Evolutionary conservation across 2,797 vertebrate genomes (phyloP).

Genomic region (Octomys mimax): DNA sequence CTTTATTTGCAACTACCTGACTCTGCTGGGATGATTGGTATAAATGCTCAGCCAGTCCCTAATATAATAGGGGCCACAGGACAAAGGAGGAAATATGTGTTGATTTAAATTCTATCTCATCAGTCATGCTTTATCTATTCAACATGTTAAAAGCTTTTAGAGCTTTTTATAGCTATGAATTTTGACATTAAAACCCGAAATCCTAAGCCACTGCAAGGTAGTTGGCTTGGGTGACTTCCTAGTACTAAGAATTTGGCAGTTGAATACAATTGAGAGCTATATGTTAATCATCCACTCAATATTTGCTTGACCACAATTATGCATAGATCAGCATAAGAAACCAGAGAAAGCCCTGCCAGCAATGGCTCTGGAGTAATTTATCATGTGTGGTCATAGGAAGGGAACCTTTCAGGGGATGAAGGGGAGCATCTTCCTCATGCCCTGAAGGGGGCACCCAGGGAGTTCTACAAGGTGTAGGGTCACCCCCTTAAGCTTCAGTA

Average conservation of each 20-base stretch:
- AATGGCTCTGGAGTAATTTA: slow-evolving; percentile 8
- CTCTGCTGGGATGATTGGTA: neutral
- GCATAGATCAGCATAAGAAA: slow-evolving; percentile 71
- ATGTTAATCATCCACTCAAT: slow-evolving; percentile 57
- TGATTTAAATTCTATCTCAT: slow-evolving; percentile 47
- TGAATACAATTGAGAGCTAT: slow-evolving; percentile 59
- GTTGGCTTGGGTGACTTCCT: slow-evolving; percentile 55
- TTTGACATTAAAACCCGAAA: slow-evolving; percentile 66
- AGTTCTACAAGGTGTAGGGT: neutral
- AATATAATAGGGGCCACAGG: neutral
- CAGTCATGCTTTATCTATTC: slow-evolving; percentile 55
- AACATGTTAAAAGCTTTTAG: slow-evolving; percentile 37
- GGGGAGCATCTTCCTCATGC: neutral
- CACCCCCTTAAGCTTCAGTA: neutral
- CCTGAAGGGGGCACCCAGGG: neutral
- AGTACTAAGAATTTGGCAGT: slow-evolving; percentile 63
- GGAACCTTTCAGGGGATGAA: neutral
- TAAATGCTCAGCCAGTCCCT: neutral
- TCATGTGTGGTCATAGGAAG: neutral
- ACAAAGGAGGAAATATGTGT: neutral
- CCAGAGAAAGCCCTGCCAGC: slow-evolving; percentile 9
- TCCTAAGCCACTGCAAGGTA: slow-evolving; percentile 33
- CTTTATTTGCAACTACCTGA: slow-evolving; percentile 17
- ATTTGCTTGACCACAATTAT: slow-evolving; percentile 70
- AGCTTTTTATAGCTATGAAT: slow-evolving; percentile 58